Evolutionary conservation across 2,888 invertebrate genomes (phyloP), one percentile per base, ranked within the genome.

Genomic region (Sphaerolaimus hirsutus): DNA sequence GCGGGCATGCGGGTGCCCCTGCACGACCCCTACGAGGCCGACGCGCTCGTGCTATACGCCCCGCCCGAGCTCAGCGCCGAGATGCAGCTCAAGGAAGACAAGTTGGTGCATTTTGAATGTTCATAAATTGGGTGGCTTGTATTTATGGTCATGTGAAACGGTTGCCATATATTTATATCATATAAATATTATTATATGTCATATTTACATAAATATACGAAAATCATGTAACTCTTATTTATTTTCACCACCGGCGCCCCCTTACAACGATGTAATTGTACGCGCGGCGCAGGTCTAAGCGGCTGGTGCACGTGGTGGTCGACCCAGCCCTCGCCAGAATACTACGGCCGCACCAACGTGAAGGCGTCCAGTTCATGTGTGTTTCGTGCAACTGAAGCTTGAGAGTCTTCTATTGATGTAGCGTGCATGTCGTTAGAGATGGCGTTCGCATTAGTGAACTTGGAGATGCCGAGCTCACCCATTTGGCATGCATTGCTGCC

Each of bases 361-460:
- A 97, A 72, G 97, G 97, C 32, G 93, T 97, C 0, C 82, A 82
- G 62, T 97, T 97, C 64, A 91, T 97, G 89, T 7, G 17, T n/a
- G n/a, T n/a, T n/a, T n/a, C n/a, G n/a, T n/a, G n/a, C n/a, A n/a
- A n/a, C n/a, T n/a, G n/a, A n/a, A n/a, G n/a, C n/a, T n/a, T n/a
- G n/a, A n/a, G n/a, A n/a, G n/a, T n/a, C n/a, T n/a, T n/a, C n/a
- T n/a, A n/a, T n/a, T n/a, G n/a, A n/a, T n/a, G n/a, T n/a, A n/a
- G n/a, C n/a, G n/a, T n/a, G n/a, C n/a, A n/a, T n/a, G n/a, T n/a
- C n/a, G n/a, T n/a, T n/a, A n/a, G n/a, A n/a, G n/a, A n/a, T n/a
- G n/a, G n/a, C n/a, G n/a, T n/a, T n/a, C n/a, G n/a, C n/a, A n/a
- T n/a, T n/a, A n/a, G n/a, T n/a, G n/a, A n/a, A n/a, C n/a, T n/a